phyloP scores from a whole-genome alignment of 2,888 invertebrate species.

The Atethmia centrago region DNA sequence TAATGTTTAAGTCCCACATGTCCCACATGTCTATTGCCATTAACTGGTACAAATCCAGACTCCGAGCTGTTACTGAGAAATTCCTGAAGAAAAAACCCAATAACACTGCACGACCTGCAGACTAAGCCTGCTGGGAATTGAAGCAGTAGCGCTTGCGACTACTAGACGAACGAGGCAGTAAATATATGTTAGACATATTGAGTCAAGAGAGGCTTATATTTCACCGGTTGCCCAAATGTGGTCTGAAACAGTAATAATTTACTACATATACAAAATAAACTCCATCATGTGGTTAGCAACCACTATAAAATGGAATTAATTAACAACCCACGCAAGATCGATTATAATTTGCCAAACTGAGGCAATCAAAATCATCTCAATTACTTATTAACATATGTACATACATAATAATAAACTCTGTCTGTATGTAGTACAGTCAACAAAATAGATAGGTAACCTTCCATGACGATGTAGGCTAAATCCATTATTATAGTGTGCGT shows the following conservation, averaged over 20 bases:
- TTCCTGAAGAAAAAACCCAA: not conserved
- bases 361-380: constrained; percentile 38
- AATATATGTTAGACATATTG: not conserved
- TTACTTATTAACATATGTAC: constrained; percentile 17
- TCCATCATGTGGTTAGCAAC: constrained; percentile 1
- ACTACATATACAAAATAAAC: constrained; percentile 23
- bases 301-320: constrained; percentile 13
- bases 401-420: constrained; percentile 2
- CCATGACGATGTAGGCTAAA: too few relatives aligned
- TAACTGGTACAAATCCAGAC: not conserved
- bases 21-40: too few relatives aligned
- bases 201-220: not conserved
- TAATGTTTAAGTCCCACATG: not conserved
- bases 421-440: constrained; percentile 4
- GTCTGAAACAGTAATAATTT: constrained; percentile 35
- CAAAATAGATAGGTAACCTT: not conserved
- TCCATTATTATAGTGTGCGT: too few relatives aligned
- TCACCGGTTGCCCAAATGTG: constrained; percentile 9
- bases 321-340: constrained; percentile 26
- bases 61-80: not conserved
- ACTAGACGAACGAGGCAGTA: not conserved
- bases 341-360: constrained; percentile 22
- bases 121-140: too few relatives aligned
- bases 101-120: not conserved
- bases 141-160: not conserved